A percentile compares a stretch with the other conserved stretches of the same genome.
These are phyloP conservation scores for Schizothorax lantsangensis DNA, from an alignment of 2,797 vertebrate species.

Conservation along the genomic window DNA sequence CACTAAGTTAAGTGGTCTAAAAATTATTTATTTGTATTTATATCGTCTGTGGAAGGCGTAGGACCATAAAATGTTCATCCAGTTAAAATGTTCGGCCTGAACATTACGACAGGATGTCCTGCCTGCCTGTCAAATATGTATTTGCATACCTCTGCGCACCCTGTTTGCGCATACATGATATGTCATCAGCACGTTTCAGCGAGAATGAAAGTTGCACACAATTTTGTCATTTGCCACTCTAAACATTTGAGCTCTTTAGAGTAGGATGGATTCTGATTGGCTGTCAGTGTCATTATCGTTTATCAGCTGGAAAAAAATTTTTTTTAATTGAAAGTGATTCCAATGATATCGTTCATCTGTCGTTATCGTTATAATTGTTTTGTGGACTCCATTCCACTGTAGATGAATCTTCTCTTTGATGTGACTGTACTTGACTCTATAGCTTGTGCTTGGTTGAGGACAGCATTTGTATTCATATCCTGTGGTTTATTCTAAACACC, in stretches of 20 bases:
- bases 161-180: too few relatives aligned
- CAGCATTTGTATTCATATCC: constrained; percentile 4
- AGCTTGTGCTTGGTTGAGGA: neutral
- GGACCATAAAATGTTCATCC: too few relatives aligned
- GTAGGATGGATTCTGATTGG: neutral
- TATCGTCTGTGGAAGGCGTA: too few relatives aligned
- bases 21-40: too few relatives aligned
- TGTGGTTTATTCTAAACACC: neutral
- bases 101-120: too few relatives aligned
- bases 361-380: neutral
- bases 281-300: neutral
- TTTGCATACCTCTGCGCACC: too few relatives aligned
- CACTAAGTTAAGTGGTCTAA: too few relatives aligned
- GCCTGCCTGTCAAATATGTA: too few relatives aligned
- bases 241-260: neutral
- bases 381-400: neutral
- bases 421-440: neutral
- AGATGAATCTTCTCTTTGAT: neutral
- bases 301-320: neutral
- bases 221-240: too few relatives aligned
- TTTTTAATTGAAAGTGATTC: neutral
- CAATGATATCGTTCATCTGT: neutral
- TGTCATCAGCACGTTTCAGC: too few relatives aligned
- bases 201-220: too few relatives aligned
- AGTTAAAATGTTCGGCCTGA: too few relatives aligned